A percentile compares a stretch with the other conserved stretches of the same genome.
Conservation (phyloP, 1,140 invertebrate genomes). For the Tetragonula clypearis region DNA sequence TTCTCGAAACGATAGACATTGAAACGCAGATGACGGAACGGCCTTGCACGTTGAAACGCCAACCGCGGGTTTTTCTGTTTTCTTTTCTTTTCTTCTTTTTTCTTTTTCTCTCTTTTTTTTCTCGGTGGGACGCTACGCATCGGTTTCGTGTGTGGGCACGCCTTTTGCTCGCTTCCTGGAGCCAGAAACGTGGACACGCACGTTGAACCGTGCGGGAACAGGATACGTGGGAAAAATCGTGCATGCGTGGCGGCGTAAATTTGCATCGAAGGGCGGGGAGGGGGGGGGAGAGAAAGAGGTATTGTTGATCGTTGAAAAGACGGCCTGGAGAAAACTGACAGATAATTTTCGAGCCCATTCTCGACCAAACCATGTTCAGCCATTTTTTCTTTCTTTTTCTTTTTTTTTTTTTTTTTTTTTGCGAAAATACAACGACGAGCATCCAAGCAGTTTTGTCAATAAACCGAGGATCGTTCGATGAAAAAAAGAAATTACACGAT, state of each 20-base stretch:
- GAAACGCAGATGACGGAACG: slow-evolving; percentile 2
- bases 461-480: too few species aligned
- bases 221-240: slow-evolving; percentile 58
- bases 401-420: too few species aligned
- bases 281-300: background rate
- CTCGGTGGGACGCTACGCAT: slow-evolving; percentile 7
- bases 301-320: slow-evolving; percentile 10
- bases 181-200: slow-evolving; percentile 39
- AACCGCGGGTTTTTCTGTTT: background rate
- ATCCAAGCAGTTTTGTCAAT: too few species aligned
- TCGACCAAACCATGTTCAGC: too few species aligned
- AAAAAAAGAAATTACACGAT: too few species aligned
- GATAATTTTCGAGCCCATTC: slow-evolving; percentile 5
- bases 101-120: slow-evolving; percentile 38
- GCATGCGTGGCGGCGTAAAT: slow-evolving; percentile 42
- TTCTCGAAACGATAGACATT: background rate
- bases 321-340: background rate
- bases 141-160: slow-evolving; percentile 36
- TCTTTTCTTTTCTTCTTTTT: too few species aligned
- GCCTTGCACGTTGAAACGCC: background rate
- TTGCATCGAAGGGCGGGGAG: background rate
- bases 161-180: slow-evolving; percentile 51
- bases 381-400: too few species aligned
- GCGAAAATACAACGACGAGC: too few species aligned
- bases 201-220: slow-evolving; percentile 30